phyloP scores from a whole-genome alignment of 2,113 vertebrate genomes.

The Esox niger region DNA sequence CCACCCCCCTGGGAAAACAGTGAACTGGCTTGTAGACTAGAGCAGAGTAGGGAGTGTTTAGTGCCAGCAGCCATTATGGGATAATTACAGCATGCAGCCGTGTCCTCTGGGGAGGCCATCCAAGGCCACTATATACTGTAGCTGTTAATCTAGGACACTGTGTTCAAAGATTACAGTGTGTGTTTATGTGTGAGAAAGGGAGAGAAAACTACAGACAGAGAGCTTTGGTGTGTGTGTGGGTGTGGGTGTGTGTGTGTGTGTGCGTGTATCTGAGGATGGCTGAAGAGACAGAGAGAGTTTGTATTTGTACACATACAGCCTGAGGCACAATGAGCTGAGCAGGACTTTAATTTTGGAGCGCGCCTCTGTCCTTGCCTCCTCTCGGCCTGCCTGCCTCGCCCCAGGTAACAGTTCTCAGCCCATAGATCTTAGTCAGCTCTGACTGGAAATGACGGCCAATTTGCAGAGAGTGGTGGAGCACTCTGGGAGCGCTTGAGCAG shows the following conservation, averaged over 20 bases:
- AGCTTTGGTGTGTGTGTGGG: conserved; percentile 9
- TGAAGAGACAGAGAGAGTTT: conserved; percentile 30
- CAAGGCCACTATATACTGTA: conserved; percentile 34
- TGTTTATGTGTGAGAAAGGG: conserved; percentile 21
- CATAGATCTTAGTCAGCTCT: conserved; percentile 62
- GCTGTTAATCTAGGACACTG: conserved; percentile 57
- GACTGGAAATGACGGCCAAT: conserved; percentile 15
- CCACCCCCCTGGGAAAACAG: conserved; percentile 18
- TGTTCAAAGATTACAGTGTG: conserved; percentile 54
- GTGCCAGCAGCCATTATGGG: conserved; percentile 48
- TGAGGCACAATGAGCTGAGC: conserved; percentile 40
- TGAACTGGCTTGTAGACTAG: neutral
- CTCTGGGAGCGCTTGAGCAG: conserved; percentile 57
- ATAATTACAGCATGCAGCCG: conserved; percentile 58
- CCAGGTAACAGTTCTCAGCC: conserved; percentile 66
- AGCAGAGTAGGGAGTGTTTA: conserved; percentile 24
- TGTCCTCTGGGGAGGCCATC: conserved; percentile 31
- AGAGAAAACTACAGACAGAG: neutral
- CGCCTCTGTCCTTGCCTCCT: conserved; percentile 6
- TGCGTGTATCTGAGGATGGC: conserved; percentile 14
- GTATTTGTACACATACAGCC: conserved; percentile 45
- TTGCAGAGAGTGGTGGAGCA: conserved; percentile 7
- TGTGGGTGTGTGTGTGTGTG: conserved; percentile 4
- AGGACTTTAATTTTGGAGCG: conserved; percentile 61
- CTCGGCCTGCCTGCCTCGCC: conserved; percentile 49